Evolutionary conservation across 2,888 invertebrate species (phyloP).

Genomic region (Callosobruchus maculatus): DNA sequence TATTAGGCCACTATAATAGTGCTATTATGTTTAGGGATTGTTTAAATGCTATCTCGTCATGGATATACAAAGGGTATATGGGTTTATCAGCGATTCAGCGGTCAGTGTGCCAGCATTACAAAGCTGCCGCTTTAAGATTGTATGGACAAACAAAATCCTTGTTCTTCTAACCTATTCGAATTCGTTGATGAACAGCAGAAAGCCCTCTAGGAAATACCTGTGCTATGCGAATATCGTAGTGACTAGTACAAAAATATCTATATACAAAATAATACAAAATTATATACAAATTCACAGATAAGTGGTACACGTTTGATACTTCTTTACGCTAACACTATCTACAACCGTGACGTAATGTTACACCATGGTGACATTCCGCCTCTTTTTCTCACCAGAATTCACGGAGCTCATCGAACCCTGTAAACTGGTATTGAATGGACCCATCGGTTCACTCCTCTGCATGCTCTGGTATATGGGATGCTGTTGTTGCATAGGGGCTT

Average conservation of each 20-base stretch:
- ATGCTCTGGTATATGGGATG: constrained; percentile 47
- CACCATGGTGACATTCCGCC: constrained; percentile 61
- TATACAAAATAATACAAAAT: constrained; percentile 17
- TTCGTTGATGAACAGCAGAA: no score
- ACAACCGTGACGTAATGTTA: constrained; percentile 46
- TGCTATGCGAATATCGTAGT: neutral
- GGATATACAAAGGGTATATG: no score
- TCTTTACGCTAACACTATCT: constrained; percentile 33
- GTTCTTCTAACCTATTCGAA: no score
- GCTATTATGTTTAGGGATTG: no score
- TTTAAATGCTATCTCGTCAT: no score
- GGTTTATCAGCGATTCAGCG: no score
- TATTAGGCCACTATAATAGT: no score
- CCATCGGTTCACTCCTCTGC: constrained; percentile 43
- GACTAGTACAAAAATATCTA: constrained; percentile 20
- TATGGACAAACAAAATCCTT: no score
- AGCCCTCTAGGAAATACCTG: neutral
- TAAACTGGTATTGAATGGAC: constrained; percentile 52
- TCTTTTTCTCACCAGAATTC: constrained; percentile 55
- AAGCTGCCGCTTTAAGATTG: no score
- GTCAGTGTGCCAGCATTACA: no score
- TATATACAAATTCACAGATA: constrained; percentile 14
- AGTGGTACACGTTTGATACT: constrained; percentile 30
- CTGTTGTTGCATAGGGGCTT: constrained; percentile 31
- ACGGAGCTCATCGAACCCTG: constrained; percentile 58